A percentile compares a stretch with the other conserved stretches of the same genome.
Evolutionary conservation across 2,113 vertebrate species (phyloP).

Genomic region (Stegastes partitus): DNA sequence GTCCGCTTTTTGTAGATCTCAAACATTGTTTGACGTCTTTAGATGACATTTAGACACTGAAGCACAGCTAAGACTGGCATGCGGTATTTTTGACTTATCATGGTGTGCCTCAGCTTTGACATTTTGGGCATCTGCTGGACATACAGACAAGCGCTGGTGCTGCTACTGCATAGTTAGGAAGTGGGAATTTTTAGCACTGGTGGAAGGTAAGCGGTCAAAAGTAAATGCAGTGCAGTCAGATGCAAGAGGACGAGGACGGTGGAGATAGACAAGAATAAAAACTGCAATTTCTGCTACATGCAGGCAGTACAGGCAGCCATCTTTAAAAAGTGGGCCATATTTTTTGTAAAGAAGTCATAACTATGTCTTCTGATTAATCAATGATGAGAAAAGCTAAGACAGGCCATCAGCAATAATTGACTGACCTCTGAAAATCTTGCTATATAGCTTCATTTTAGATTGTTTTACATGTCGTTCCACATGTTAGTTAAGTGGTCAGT

Average conservation of each 20-base stretch:
- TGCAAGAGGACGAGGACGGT: slow-evolving; percentile 34
- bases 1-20: slow-evolving; percentile 32
- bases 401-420: not conserved
- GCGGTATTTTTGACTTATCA: slow-evolving; percentile 55
- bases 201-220: slow-evolving; percentile 16
- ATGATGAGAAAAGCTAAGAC: not conserved
- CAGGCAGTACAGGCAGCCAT: not conserved
- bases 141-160: slow-evolving; percentile 17
- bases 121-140: slow-evolving; percentile 44
- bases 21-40: slow-evolving; percentile 43
- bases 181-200: slow-evolving; percentile 3
- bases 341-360: slow-evolving; percentile 6
- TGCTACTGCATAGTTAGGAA: slow-evolving; percentile 6
- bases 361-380: not conserved
- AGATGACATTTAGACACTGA: slow-evolving; percentile 37
- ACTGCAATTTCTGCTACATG: not conserved
- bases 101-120: slow-evolving; percentile 24
- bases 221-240: slow-evolving; percentile 1
- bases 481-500: slow-evolving; percentile 29
- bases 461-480: slow-evolving; percentile 4
- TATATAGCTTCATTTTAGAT: slow-evolving; percentile 3
- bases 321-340: not conserved
- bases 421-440: not conserved
- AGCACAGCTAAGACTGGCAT: slow-evolving; percentile 41
- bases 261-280: slow-evolving; percentile 12